Base-by-base conservation (phyloP, 2,888 invertebrate genomes). In the Glyphotaelius pellucidus region DNA sequence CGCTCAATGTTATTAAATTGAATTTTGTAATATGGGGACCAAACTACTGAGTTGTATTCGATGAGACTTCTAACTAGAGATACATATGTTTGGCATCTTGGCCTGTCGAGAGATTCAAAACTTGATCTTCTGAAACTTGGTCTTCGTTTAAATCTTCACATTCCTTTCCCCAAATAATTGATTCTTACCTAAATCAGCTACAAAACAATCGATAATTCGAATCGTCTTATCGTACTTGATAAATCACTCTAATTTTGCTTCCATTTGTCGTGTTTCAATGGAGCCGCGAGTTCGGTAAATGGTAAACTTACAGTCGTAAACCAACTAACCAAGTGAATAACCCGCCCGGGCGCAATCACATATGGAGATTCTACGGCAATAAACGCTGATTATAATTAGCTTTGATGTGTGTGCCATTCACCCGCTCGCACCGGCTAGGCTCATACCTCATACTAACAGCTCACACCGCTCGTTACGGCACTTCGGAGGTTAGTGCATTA, bases 341-440 rank as follows among this genome's bases (percentile, higher is more conserved):
- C 47, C 67, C 91, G 89, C 91, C 38, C 47, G 83, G 89, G 91
- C 81, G 92, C 93, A 93, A 93, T 93, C 93, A 93, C 92, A 89
- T 91, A 93, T 93, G 93, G 84, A 92, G 91, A 93, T 93, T 92
- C 88, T 79, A 83, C 85, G 31, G 90, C 90, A 92, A 93, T 93
- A 93, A 93, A 89, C 93, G 90, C 83, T 93, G 92, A 93, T 93
- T 93, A 93, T 91, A 92, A 93, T 93, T 89, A 92, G 89, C 92
- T 92, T 85, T 90, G 91, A 91, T 91, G 91, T 80, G 87, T 91
- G 80, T 47, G 87, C 91, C 47, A 91, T 87, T 91, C 87, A 80
- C 80, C 7, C 52, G 52, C 19, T 67, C 15, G 52, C 52, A 52
- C 15, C 52, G 52, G 52, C 19, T 5, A 2, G 5, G 9, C 38